A percentile compares a stretch with the other conserved stretches of the same genome.
These are phyloP conservation scores for Trachops cirrhosus DNA, from an alignment of 2,797 vertebrate genomes.

Conservation along the genomic window DNA sequence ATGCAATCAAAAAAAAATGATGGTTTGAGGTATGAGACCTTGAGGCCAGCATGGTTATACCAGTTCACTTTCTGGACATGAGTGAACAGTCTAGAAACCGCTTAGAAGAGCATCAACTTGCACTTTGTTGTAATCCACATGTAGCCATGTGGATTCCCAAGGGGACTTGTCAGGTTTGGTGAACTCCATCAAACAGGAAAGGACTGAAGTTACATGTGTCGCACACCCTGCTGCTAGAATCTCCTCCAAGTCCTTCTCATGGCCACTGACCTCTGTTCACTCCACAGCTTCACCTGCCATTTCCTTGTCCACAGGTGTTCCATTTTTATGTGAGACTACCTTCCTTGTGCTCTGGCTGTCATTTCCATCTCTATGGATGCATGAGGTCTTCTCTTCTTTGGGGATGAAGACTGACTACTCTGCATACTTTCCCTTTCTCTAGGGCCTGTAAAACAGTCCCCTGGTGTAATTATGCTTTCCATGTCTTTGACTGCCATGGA, in stretches of 20 bases:
- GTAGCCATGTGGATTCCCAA: not conserved
- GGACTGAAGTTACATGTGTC: not conserved
- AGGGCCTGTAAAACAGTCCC: rapidly evolving
- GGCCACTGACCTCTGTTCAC: not conserved
- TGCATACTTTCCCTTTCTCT: not conserved
- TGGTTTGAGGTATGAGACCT: not conserved
- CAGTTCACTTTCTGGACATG: not conserved
- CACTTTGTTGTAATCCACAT: not conserved
- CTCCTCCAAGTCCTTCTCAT: no score
- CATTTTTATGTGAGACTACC: not conserved
- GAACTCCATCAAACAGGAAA: not conserved
- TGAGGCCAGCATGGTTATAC: not conserved
- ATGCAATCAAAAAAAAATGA: not conserved
- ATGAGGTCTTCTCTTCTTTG: not conserved
- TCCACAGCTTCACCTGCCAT: not conserved
- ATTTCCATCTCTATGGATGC: not conserved
- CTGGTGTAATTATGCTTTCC: not conserved
- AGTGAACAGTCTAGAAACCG: not conserved
- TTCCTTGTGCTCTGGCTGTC: not conserved
- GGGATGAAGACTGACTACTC: not conserved
- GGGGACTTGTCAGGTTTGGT: not conserved
- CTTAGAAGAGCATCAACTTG: not conserved
- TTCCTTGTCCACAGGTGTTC: not conserved
- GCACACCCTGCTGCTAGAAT: not conserved
- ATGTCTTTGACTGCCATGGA: not conserved